phyloP scores from a whole-genome alignment of 2,888 invertebrate genomes.

The Ganaspis brasiliensis region DNA sequence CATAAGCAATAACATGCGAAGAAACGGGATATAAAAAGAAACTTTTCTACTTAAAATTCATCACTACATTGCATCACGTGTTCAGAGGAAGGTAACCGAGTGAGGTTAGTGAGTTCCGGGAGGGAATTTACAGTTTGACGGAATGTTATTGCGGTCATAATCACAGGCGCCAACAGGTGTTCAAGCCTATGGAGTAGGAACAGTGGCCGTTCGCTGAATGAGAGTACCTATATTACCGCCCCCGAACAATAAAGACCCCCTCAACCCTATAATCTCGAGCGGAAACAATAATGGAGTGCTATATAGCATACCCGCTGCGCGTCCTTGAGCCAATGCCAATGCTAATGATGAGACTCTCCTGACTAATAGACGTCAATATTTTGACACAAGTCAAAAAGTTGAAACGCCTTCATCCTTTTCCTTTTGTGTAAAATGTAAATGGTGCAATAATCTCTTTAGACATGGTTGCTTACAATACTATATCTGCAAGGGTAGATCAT shows the following conservation, averaged over 20 bases:
- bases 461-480: background rate
- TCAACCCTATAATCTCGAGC: conserved; percentile 71
- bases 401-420: background rate
- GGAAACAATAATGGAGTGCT: conserved; percentile 71
- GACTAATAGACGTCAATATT: background rate
- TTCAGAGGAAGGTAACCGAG: conserved; percentile 23
- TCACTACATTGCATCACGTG: conserved; percentile 23
- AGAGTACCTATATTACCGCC: conserved; percentile 65
- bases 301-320: background rate
- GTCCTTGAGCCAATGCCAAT: background rate
- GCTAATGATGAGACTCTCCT: background rate
- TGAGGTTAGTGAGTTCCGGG: conserved; percentile 34
- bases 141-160: conserved; percentile 80
- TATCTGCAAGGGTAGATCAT: conserved; percentile 2
- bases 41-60: conserved; percentile 15
- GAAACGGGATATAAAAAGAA: background rate
- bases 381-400: conserved; percentile 24
- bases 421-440: background rate
- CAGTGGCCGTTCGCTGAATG: conserved; percentile 22
- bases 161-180: conserved; percentile 80
- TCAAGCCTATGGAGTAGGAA: conserved; percentile 69
- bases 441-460: background rate
- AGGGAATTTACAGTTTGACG: conserved; percentile 74
- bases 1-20: no score
- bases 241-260: conserved; percentile 74